phyloP scores from a whole-genome alignment of 2,113 vertebrate species.

The Elgaria multicarinata region DNA sequence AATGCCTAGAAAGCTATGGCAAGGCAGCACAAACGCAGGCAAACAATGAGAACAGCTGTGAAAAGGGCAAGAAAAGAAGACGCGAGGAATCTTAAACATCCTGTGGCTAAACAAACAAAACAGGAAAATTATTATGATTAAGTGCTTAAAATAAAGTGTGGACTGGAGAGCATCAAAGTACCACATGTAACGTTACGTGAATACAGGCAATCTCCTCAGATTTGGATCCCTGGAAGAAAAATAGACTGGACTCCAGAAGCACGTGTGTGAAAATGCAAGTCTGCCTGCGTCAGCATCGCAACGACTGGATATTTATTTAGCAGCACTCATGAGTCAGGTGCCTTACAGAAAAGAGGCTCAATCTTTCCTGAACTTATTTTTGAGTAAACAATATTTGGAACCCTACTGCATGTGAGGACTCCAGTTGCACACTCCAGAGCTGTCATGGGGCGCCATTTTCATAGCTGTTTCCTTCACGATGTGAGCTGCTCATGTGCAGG shows the following conservation, averaged over 20 bases:
- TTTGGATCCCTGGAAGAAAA: constrained; percentile 41
- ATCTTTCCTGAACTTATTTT: background rate
- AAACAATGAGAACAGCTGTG: constrained; percentile 73
- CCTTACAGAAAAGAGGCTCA: background rate
- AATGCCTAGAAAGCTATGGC: constrained; percentile 63
- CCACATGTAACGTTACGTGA: constrained; percentile 21
- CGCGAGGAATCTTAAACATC: constrained; percentile 50
- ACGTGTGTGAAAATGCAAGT: background rate
- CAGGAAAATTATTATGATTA: constrained; percentile 46
- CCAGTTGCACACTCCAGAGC: background rate
- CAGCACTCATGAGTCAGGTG: background rate
- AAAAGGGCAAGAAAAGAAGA: constrained; percentile 63
- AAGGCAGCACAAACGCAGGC: constrained; percentile 63
- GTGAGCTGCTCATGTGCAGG: background rate
- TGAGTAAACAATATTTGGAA: background rate
- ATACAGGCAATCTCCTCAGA: constrained; percentile 46
- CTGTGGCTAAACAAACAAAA: constrained; percentile 71
- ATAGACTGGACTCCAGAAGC: background rate
- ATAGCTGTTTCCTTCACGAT: background rate
- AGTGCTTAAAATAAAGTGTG: constrained; percentile 64
- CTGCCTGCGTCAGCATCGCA: background rate
- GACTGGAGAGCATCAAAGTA: constrained; percentile 57
- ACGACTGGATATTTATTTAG: background rate
- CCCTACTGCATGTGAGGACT: no score
- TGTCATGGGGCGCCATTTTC: background rate